Percentiles rank a stretch among this genome's conserved stretches.
These are phyloP conservation scores for Dreissena polymorpha DNA, from an alignment of 1,140 invertebrate genomes.

Conservation along the genomic window DNA sequence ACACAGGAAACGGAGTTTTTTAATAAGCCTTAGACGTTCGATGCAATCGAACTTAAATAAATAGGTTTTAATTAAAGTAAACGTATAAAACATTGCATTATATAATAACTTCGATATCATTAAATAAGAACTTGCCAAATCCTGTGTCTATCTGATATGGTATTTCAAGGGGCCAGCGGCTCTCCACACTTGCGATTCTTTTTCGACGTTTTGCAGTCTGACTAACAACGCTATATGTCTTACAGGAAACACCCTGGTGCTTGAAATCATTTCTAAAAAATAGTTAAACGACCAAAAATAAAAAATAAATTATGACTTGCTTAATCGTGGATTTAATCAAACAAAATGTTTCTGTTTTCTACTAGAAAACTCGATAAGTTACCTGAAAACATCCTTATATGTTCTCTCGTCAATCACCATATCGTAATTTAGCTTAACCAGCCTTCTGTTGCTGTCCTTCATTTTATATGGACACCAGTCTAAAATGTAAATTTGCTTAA, in stretches of 20 bases:
- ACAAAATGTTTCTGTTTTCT: not conserved
- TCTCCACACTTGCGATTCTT: not conserved
- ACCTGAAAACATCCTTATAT: not conserved
- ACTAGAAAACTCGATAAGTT: not conserved
- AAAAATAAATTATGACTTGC: not conserved
- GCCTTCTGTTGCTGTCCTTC: not conserved
- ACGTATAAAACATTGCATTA: too few relatives aligned
- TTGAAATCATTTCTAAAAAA: too few relatives aligned
- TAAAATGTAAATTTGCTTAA: not conserved
- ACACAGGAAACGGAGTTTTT: too few relatives aligned
- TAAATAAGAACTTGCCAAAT: not conserved
- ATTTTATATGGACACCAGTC: slow-evolving; percentile 24
- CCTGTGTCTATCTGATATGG: not conserved
- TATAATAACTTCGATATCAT: too few relatives aligned
- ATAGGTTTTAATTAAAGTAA: too few relatives aligned
- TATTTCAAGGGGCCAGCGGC: slow-evolving; percentile 14
- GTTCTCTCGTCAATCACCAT: not conserved
- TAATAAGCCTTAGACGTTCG: too few relatives aligned
- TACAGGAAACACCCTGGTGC: not conserved
- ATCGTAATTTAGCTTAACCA: slow-evolving; percentile 24
- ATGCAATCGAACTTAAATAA: too few relatives aligned
- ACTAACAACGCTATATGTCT: not conserved
- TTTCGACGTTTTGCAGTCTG: not conserved
- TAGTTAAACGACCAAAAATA: not conserved
- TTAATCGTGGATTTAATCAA: not conserved